phyloP scores from a whole-genome alignment of 2,113 vertebrate species.

The Pollachius pollachius region DNA sequence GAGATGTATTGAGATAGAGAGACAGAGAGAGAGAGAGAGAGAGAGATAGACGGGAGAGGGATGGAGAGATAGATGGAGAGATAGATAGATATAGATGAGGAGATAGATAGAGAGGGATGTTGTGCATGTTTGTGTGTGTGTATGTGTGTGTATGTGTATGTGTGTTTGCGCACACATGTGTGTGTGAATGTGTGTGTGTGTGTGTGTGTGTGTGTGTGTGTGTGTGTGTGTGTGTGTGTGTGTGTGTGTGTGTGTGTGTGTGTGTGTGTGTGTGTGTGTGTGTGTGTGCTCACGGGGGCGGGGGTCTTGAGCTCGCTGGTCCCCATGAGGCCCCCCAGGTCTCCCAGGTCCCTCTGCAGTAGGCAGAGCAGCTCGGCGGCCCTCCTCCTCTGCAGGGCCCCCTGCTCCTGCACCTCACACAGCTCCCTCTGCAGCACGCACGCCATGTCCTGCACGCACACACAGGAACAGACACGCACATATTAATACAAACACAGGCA shows the following conservation, averaged over 20 bases:
- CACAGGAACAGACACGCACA: too few relatives aligned
- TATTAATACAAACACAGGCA: too few relatives aligned
- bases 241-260: not conserved
- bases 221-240: not conserved
- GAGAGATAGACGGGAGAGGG: too few relatives aligned
- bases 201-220: not conserved
- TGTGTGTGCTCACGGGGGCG: slow-evolving; percentile 55
- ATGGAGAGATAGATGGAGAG: too few relatives aligned
- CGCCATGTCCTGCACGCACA: slow-evolving; percentile 71
- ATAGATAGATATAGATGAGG: too few relatives aligned
- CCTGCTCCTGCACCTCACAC: slow-evolving; percentile 85
- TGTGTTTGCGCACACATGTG: too few relatives aligned
- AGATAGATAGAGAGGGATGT: too few relatives aligned
- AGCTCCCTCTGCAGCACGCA: slow-evolving; percentile 80
- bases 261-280: not conserved
- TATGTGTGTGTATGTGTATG: not conserved
- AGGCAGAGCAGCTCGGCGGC: slow-evolving; percentile 85
- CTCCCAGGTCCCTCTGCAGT: slow-evolving; percentile 84
- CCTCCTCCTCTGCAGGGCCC: slow-evolving; percentile 87
- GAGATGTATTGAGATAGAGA: too few relatives aligned
- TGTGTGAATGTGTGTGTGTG: not conserved
- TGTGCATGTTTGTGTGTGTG: not conserved
- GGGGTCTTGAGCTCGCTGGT: slow-evolving; percentile 81
- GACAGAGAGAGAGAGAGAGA: too few relatives aligned
- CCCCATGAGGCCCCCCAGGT: slow-evolving; percentile 86